Evolutionary conservation across 53 echinoderm and acorn worm species (phyloP).

Genomic region (Astropecten irregularis): DNA sequence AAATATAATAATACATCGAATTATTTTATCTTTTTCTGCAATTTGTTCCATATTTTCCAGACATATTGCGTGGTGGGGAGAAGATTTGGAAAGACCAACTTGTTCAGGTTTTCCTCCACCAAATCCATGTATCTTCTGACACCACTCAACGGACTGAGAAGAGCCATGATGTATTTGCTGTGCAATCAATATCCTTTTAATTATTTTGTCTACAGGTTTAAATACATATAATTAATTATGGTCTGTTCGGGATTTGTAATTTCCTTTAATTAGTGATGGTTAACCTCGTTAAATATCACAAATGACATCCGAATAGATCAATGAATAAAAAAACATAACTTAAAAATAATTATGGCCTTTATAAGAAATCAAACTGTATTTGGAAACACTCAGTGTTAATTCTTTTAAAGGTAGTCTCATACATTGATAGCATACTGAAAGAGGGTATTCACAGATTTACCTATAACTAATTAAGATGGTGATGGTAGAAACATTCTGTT

Average conservation of each 20-base stretch:
- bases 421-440: no score
- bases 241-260: background rate
- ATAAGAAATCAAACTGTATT: no score
- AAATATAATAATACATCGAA: background rate
- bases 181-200: constrained; percentile 96
- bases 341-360: no score
- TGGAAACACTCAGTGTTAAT: no score
- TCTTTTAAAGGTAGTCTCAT: no score
- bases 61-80: constrained; percentile 78
- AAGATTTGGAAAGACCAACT: constrained; percentile 74
- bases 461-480: no score
- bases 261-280: no score
- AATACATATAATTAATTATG: background rate
- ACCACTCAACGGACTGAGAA: constrained; percentile 76
- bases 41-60: constrained; percentile 48
- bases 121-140: constrained; percentile 58
- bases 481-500: no score
- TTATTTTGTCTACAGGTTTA: background rate
- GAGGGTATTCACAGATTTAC: no score
- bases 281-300: no score
- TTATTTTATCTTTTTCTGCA: background rate
- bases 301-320: no score
- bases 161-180: constrained; percentile 65
- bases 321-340: no score
- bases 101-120: constrained; percentile 77